These are phyloP conservation scores for Paralichthys olivaceus DNA, from an alignment of 2,113 vertebrate genomes.

Conservation along the genomic window DNA sequence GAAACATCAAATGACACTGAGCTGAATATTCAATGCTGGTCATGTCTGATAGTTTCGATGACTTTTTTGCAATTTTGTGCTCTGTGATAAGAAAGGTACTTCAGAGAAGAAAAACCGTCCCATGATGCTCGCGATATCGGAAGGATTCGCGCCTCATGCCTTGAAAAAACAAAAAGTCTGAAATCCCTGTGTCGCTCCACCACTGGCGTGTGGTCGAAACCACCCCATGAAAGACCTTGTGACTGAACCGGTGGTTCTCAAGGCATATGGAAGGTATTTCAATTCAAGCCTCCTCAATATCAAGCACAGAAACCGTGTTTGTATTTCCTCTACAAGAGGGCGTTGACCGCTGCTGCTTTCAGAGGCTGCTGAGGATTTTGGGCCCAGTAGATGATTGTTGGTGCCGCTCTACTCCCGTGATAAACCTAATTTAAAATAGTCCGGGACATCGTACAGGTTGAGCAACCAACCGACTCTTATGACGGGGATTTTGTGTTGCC, in stretches of 20 bases:
- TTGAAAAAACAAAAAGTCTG: constrained; percentile 79
- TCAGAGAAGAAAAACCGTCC: constrained; percentile 75
- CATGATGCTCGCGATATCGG: constrained; percentile 72
- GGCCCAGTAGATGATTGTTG: constrained; percentile 40
- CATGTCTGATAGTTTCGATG: constrained; percentile 64
- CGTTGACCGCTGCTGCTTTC: constrained; percentile 58
- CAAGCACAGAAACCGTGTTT: constrained; percentile 84
- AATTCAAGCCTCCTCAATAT: constrained; percentile 69
- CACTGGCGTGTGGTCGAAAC: constrained; percentile 63
- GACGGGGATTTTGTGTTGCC: constrained; percentile 82
- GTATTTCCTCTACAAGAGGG: constrained; percentile 61
- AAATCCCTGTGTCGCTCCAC: constrained; percentile 67
- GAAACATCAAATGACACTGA: constrained; percentile 85
- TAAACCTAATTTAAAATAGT: constrained; percentile 63
- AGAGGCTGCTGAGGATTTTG: constrained; percentile 65
- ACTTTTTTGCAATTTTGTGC: constrained; percentile 77
- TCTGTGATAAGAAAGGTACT: constrained; percentile 83
- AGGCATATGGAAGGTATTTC: constrained; percentile 76
- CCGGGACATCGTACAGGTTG: constrained; percentile 52
- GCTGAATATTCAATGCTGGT: constrained; percentile 80
- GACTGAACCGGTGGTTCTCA: constrained; percentile 79
- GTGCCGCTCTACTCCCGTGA: constrained; percentile 58
- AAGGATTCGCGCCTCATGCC: constrained; percentile 86
- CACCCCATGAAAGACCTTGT: constrained; percentile 79
- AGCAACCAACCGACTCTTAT: constrained; percentile 83